Conservation (phyloP, 2,797 vertebrate genomes). For the Hippocampus kuda region DNA sequence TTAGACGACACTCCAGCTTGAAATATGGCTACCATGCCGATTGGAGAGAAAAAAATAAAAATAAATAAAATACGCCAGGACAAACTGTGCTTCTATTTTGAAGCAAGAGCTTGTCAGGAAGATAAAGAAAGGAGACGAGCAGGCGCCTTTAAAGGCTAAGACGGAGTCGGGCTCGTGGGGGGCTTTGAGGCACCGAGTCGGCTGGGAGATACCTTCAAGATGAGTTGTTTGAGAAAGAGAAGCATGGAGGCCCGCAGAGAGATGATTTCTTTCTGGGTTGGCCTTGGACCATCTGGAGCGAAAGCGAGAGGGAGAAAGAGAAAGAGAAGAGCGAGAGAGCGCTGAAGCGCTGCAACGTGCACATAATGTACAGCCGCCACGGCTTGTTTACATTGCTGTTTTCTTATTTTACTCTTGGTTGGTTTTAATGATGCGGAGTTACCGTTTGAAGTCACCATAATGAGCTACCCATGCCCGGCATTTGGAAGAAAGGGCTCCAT, state of each 20-base stretch:
- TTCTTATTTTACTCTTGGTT: conserved; percentile 8
- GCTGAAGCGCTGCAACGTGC: neutral
- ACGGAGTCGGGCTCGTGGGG: conserved; percentile 12
- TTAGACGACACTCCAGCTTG: too few species aligned
- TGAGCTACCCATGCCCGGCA: conserved; percentile 6
- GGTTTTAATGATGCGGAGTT: neutral
- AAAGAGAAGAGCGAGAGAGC: conserved; percentile 10
- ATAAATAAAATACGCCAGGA: neutral
- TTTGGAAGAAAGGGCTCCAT: neutral
- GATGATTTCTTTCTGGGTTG: conserved; percentile 85
- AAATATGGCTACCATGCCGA: too few species aligned
- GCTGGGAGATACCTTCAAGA: conserved; percentile 81
- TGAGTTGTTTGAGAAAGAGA: conserved; percentile 93
- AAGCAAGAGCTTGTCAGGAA: conserved; percentile 2
- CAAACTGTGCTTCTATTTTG: conserved; percentile 6
- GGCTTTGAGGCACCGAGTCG: conserved; percentile 35
- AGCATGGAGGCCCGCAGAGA: conserved; percentile 87
- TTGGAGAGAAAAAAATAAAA: neutral
- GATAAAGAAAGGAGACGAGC: conserved; percentile 16
- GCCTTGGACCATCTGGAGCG: conserved; percentile 81
- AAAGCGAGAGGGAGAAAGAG: conserved; percentile 6
- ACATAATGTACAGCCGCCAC: conserved; percentile 8
- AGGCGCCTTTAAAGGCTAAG: conserved; percentile 4
- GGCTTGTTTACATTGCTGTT: conserved; percentile 6
- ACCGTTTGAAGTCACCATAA: conserved; percentile 1